Percentiles rank a stretch among this genome's conserved stretches.
These are phyloP conservation scores for Gymnosoma rotundatum DNA, from an alignment of 2,888 invertebrate genomes.

Conservation along the genomic window DNA sequence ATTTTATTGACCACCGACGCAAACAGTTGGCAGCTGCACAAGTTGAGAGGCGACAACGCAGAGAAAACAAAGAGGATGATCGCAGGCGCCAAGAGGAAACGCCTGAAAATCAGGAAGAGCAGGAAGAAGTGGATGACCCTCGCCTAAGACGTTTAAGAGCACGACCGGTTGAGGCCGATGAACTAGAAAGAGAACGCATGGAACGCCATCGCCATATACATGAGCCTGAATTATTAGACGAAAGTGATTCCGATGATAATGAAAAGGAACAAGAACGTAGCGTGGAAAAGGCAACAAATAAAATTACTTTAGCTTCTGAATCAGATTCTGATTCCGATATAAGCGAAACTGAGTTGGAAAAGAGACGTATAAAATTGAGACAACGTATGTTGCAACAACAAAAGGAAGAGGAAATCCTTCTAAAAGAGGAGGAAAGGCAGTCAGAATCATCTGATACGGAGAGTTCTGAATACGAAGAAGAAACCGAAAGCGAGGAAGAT, in stretches of 20 bases:
- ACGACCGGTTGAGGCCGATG: conserved; percentile 82
- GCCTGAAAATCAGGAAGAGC: conserved; percentile 71
- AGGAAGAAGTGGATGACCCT: conserved; percentile 88
- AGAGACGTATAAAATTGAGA: conserved; percentile 87
- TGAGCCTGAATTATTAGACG: conserved; percentile 85
- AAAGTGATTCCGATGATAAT: conserved; percentile 84
- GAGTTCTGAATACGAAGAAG: conserved; percentile 90
- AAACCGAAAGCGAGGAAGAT: conserved; percentile 95
- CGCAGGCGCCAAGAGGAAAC: conserved; percentile 66
- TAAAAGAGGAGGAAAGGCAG: conserved; percentile 85
- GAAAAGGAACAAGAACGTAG: conserved; percentile 78
- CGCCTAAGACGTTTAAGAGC: conserved; percentile 88
- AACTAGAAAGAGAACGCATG: conserved; percentile 81
- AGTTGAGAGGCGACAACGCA: conserved; percentile 74
- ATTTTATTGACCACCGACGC: conserved; percentile 88
- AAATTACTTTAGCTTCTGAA: conserved; percentile 81
- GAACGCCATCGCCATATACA: conserved; percentile 86
- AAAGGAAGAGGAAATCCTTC: conserved; percentile 86
- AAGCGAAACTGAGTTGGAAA: conserved; percentile 93
- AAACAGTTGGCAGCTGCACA: conserved; percentile 74
- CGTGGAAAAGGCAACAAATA: conserved; percentile 80
- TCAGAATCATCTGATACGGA: conserved; percentile 87
- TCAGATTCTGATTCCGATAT: conserved; percentile 92
- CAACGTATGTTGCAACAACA: conserved; percentile 87
- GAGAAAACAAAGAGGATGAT: conserved; percentile 70